A percentile compares a stretch with the other conserved stretches of the same genome.
These are phyloP conservation scores for Phoebastria nigripes DNA, from an alignment of 2,797 vertebrate genomes.

Conservation along the genomic window DNA sequence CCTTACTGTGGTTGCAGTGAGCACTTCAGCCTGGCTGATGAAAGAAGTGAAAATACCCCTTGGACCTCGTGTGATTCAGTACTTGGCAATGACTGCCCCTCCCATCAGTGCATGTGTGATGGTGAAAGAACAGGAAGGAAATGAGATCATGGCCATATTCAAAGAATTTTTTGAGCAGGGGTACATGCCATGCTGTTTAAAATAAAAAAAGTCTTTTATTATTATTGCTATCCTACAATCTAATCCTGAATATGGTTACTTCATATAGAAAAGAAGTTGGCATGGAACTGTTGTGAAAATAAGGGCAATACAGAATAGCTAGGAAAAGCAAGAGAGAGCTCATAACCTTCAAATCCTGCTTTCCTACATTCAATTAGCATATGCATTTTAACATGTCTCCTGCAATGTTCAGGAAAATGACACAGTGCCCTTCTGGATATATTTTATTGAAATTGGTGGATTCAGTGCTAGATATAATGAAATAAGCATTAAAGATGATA, in stretches of 20 bases:
- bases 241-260: constrained; percentile 11
- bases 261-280: background rate
- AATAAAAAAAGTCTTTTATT: background rate
- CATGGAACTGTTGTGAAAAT: background rate
- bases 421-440: background rate
- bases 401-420: background rate
- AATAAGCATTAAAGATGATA: background rate
- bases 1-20: constrained; percentile 35
- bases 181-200: background rate
- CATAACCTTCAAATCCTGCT: constrained; percentile 13
- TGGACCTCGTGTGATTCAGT: background rate
- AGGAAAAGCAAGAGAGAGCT: background rate
- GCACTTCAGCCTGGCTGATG: constrained; percentile 46
- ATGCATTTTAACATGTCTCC: background rate
- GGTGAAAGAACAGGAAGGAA: constrained; percentile 11
- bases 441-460: background rate
- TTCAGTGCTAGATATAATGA: background rate
- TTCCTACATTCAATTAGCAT: background rate
- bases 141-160: background rate
- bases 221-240: background rate
- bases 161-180: background rate
- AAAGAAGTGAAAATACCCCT: constrained; percentile 44
- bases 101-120: background rate
- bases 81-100: background rate
- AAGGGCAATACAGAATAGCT: background rate